Percentiles rank a stretch among this genome's conserved stretches.
Conservation (phyloP, 1,140 invertebrate species). For the Hypothenemus hampei region DNA sequence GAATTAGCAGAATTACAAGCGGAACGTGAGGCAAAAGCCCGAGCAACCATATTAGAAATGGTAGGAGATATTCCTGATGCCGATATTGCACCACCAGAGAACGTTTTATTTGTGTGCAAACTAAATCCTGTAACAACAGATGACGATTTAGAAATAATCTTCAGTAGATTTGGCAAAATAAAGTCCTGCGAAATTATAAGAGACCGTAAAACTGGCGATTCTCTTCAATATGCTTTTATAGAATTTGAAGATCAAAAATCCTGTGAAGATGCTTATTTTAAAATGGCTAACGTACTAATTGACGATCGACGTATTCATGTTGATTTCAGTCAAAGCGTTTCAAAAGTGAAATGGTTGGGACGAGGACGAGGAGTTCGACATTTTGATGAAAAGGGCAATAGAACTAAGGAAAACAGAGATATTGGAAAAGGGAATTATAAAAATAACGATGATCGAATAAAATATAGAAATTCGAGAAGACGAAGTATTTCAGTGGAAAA, state of each 20-base stretch:
- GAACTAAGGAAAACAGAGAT: constrained; percentile 22
- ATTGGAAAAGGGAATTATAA: constrained; percentile 32
- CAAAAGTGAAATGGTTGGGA: constrained; percentile 84
- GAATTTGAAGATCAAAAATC: constrained; percentile 94
- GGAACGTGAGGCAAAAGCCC: constrained; percentile 89
- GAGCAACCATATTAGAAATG: constrained; percentile 97
- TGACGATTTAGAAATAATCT: constrained; percentile 97
- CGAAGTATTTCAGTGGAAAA: too few relatives aligned
- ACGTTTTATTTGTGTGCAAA: constrained; percentile 99
- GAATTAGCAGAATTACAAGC: constrained; percentile 87
- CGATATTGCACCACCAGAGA: constrained; percentile 96
- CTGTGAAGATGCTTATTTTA: constrained; percentile 98
- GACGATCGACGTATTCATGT: constrained; percentile 97
- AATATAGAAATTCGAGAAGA: not conserved
- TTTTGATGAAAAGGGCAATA: constrained; percentile 37
- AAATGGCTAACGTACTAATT: constrained; percentile 99
- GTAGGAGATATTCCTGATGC: constrained; percentile 96
- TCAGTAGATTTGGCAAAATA: constrained; percentile 93
- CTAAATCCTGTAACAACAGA: constrained; percentile 98
- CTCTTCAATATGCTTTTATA: constrained; percentile 98
- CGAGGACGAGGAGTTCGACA: constrained; percentile 70
- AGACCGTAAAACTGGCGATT: constrained; percentile 89
- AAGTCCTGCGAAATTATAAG: constrained; percentile 95
- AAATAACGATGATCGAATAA: not conserved
- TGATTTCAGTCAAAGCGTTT: constrained; percentile 98